Evolutionary conservation across 2,113 vertebrate species (phyloP), one percentile per base, ranked within the genome.

Genomic region (Poecilia latipinna): DNA sequence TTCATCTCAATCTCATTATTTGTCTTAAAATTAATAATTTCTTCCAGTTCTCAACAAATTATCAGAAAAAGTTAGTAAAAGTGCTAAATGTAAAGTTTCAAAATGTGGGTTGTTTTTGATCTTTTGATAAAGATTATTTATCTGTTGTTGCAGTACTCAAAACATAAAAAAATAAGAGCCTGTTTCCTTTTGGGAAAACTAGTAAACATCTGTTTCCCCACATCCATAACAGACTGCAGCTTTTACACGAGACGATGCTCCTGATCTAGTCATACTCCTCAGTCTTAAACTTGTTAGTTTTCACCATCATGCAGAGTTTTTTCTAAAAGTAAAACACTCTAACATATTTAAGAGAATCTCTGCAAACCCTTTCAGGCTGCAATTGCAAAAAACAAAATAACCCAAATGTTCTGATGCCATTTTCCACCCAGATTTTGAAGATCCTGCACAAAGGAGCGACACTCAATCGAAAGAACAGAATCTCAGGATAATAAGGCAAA

Each of bases 401-500:
- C 48, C 35, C 4, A 5, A 65, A n/a, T 42, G 37, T 31, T 80
- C 28, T 57, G 51, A 79, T 69, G 1, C 33, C 2, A 26, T 44
- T 82, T 68, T 61, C 24, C 12, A 37, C 31, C 26, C 12, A 32
- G 44, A 39, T 64, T 71, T 42, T 26, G n/a, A 60, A 42, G 26
- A 12, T 68, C 12, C 32, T 26, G 2, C 35, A 42, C 71, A 8
- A 57, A 67, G 15, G 11, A 54, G 19, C 1, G 3, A 6, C 42
- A 60, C 48, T 77, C 44, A 64, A 3, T 44, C 3, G 1, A 12
- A 26, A 68, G 33, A 66, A 32, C n/a, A 68, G 42, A 72, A 42
- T 75, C 57, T 61, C 31, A 37, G 44, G 60, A 75, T 78, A 75
- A 79, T 70, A 57, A 75, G 35, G 48, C 8, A 26, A 17, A 69